Evolutionary conservation across 2,113 vertebrate species (phyloP).

Genomic region (Mastomys natalensis): DNA sequence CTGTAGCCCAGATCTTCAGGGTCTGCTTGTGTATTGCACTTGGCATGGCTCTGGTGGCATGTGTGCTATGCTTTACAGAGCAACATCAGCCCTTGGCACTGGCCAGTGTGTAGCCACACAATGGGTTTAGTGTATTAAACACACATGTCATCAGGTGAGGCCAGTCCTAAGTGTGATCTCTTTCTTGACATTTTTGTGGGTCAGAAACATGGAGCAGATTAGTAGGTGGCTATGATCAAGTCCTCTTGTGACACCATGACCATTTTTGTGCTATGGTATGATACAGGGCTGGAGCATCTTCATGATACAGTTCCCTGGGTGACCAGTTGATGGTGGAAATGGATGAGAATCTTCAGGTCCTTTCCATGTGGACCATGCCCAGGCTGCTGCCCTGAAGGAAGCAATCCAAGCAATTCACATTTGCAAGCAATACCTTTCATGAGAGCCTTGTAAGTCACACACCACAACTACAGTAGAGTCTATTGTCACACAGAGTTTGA

Average conservation of each 20-base stretch:
- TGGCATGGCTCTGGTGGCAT: not conserved
- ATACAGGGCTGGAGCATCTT: not conserved
- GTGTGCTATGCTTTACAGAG: fast-evolving
- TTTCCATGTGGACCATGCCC: too few species aligned
- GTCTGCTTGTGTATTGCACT: not conserved
- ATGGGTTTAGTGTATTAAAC: not conserved
- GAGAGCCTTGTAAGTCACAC: not conserved
- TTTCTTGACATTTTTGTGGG: not conserved
- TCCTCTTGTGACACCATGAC: not conserved
- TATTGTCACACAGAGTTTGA: not conserved
- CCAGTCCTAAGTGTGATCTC: not conserved
- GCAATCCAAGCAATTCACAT: too few species aligned
- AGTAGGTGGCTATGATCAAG: not conserved
- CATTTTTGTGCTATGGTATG: not conserved
- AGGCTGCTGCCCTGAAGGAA: not conserved
- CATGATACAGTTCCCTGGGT: not conserved
- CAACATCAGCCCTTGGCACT: too few species aligned
- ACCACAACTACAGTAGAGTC: not conserved
- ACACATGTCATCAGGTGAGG: not conserved
- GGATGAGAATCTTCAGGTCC: not conserved
- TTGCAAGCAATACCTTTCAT: not conserved
- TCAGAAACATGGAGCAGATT: too few species aligned
- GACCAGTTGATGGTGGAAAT: fast-evolving
- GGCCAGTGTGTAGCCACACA: too few species aligned
- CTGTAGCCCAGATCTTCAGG: too few species aligned